Evolutionary conservation across 2,797 vertebrate species (phyloP).

Genomic region (Phataginus tetradactyla): DNA sequence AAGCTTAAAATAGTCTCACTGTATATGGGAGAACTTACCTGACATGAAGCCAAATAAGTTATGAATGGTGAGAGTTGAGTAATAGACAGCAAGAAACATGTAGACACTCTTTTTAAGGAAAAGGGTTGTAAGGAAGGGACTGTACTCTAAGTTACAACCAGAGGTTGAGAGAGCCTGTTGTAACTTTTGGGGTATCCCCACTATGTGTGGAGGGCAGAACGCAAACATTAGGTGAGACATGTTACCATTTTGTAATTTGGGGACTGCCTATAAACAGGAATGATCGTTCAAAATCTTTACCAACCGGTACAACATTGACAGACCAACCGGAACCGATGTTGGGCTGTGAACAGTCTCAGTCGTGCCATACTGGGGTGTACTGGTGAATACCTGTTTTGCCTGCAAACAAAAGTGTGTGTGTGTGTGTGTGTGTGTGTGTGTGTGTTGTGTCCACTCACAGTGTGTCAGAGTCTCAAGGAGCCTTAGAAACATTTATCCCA

Average conservation of each 20-base stretch:
- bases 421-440: background rate
- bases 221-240: background rate
- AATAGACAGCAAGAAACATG: background rate
- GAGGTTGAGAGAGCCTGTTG: background rate
- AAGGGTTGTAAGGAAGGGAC: background rate
- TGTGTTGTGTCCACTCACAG: background rate
- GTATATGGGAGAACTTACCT: background rate
- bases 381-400: background rate
- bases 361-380: background rate
- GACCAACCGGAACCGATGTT: background rate
- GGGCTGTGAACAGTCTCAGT: background rate
- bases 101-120: background rate
- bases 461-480: conserved; percentile 10
- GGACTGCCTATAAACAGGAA: conserved; percentile 19
- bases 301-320: background rate
- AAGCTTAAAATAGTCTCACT: conserved; percentile 24
- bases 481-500: background rate
- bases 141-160: background rate
- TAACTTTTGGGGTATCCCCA: background rate
- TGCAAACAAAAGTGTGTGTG: background rate
- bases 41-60: background rate
- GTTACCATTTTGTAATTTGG: background rate
- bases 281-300: background rate
- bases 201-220: background rate
- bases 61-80: background rate